Base-by-base conservation (phyloP, 2,888 invertebrate genomes). In the Leptinotarsa peninsularis region DNA sequence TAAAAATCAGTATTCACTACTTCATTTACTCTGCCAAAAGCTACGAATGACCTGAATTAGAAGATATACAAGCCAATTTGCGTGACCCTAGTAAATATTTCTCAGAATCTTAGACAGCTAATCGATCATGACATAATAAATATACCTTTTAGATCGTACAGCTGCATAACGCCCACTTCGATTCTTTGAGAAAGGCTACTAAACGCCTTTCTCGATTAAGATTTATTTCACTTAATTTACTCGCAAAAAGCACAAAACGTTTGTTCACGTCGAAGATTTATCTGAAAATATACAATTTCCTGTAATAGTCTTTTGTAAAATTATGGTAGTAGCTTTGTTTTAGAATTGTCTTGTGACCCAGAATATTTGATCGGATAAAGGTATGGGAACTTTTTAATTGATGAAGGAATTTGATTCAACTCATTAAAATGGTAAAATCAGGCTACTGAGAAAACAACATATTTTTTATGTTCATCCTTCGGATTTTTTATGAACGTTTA, bases 51-150 rank as follows among this genome's bases (percentile, higher is more conserved):
- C 52, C 52, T n/a, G n/a, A 15, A 52, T 52, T 52, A 4, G n/a
- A 52, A 52, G 52, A 52, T n/a, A 52, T n/a, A 7, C 15, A n/a
- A 52, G 52, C 52, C n/a, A 15, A 52, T 52, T 52, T 52, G 52
- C n/a, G 52, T n/a, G 2, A 52, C n/a, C 15, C 52, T 14, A 52
- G 52, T 52, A 52, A 52, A 58, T 58, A 15, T 58, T 58, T 58
- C 23, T 14, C 21, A 58, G 58, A 58, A 21, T 58, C 14, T 14
- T 15, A 58, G 58, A 58, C 58, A 58, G 58, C 58, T 58, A 58
- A 58, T 58, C 58, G 21, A 58, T 58, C 18, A 27, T 58, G 58
- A 58, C 58, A 58, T 4, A 58, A 58, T 58, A 58, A 58, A 15
- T 27, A 58, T 23, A 58, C 23, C 4, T 58, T 58, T 21, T 58